Evolutionary conservation across 2,888 invertebrate genomes (phyloP).

Genomic region (Gisinianus flammeolus): DNA sequence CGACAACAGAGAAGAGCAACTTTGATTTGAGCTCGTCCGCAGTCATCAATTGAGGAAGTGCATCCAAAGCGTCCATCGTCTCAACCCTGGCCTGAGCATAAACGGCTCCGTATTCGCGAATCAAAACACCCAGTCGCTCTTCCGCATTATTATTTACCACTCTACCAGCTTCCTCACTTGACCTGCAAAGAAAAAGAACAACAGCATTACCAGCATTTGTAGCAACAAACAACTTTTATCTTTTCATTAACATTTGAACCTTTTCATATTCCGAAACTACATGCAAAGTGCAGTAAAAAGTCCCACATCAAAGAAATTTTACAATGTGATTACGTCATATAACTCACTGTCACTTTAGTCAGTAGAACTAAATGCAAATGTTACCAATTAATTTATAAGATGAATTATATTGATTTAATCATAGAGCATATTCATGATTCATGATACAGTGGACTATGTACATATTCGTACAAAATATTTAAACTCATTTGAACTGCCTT

Average conservation of each 20-base stretch:
- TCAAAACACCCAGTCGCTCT: constrained; percentile 63
- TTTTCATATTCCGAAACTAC: too few species aligned
- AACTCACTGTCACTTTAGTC: too few species aligned
- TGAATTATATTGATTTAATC: too few species aligned
- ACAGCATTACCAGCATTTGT: neutral
- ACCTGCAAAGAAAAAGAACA: constrained; percentile 14
- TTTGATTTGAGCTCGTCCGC: constrained; percentile 91
- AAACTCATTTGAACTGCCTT: too few species aligned
- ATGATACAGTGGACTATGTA: too few species aligned
- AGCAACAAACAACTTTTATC: neutral
- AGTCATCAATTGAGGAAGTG: constrained; percentile 78
- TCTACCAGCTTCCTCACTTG: constrained; percentile 1
- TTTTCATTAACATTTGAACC: neutral
- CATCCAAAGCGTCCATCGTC: constrained; percentile 83
- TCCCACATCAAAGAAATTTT: too few species aligned
- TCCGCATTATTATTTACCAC: constrained; percentile 9
- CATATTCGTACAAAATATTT: too few species aligned
- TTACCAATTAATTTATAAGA: too few species aligned
- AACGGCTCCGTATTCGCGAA: constrained; percentile 81
- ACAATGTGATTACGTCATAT: too few species aligned
- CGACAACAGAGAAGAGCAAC: constrained; percentile 93
- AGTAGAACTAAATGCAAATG: too few species aligned
- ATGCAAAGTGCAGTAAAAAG: too few species aligned
- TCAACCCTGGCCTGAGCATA: constrained; percentile 85
- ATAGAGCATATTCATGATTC: too few species aligned